These are phyloP conservation scores for Heliopora coerulea DNA, from an alignment of 92 coral and sea anemone genomes.

Conservation along the genomic window DNA sequence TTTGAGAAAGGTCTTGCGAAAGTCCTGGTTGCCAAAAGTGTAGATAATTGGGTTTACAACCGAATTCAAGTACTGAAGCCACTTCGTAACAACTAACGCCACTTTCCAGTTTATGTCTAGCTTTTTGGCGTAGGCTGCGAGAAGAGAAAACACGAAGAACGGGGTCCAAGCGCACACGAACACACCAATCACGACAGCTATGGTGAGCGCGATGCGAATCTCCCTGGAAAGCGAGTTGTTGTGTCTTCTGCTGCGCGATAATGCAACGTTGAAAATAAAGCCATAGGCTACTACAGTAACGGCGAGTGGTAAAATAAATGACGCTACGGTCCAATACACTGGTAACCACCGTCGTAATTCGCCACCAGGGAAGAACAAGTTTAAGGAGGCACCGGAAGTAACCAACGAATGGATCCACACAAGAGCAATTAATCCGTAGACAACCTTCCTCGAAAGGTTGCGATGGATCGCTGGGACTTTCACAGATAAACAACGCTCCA, in stretches of 20 bases:
- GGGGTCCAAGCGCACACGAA: conserved; percentile 88
- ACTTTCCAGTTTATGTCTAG: conserved; percentile 50
- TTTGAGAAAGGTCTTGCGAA: conserved; percentile 63
- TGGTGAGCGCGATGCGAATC: conserved; percentile 84
- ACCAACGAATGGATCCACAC: conserved; percentile 77
- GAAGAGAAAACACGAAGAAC: conserved; percentile 59
- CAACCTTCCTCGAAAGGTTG: conserved; percentile 64
- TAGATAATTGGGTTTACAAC: conserved; percentile 86
- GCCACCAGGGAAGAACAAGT: conserved; percentile 48
- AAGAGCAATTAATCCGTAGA: conserved; percentile 54
- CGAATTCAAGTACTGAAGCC: conserved; percentile 96
- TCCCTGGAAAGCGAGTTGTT: conserved; percentile 76
- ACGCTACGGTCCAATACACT: conserved; percentile 60
- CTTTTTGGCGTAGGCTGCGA: conserved; percentile 53
- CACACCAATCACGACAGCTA: conserved; percentile 84
- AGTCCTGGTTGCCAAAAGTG: conserved; percentile 78
- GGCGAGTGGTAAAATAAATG: conserved; percentile 75
- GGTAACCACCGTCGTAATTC: conserved; percentile 66
- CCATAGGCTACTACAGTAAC: conserved; percentile 74
- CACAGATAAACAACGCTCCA: conserved; percentile 91
- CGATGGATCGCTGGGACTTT: conserved; percentile 86
- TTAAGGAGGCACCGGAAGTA: conserved; percentile 41
- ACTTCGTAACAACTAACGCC: conserved; percentile 63
- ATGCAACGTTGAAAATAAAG: conserved; percentile 73
- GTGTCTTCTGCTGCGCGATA: conserved; percentile 67